Conservation (phyloP, 2,888 invertebrate genomes). For the Hirudinaria manillensis region DNA sequence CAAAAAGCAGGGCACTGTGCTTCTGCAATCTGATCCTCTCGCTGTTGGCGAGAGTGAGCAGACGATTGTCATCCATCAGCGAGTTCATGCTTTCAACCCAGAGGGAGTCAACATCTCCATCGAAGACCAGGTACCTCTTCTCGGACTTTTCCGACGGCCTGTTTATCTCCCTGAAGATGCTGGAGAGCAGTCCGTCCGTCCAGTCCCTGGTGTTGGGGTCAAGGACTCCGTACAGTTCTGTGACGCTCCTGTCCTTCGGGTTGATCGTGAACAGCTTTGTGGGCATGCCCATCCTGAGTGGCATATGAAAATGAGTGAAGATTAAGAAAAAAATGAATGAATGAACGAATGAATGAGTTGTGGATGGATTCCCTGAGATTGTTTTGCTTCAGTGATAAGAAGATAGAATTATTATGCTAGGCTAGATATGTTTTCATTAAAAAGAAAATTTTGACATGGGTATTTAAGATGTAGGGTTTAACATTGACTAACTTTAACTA, state of each 20-base stretch:
- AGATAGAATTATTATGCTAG: background rate
- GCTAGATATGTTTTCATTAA: no score
- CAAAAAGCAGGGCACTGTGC: conserved; percentile 77
- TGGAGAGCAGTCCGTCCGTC: conserved; percentile 84
- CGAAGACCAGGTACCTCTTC: conserved; percentile 77
- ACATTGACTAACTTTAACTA: no score
- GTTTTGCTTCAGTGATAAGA: background rate
- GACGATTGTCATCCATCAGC: conserved; percentile 85
- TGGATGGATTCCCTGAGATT: background rate
- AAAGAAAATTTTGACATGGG: no score
- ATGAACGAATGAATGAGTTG: background rate
- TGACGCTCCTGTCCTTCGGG: conserved; percentile 81
- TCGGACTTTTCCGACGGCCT: conserved; percentile 68
- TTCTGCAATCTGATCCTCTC: conserved; percentile 76
- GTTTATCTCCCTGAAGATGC: conserved; percentile 84
- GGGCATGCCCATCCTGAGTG: conserved; percentile 62
- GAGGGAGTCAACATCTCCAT: conserved; percentile 86
- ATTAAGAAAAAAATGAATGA: background rate
- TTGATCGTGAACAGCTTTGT: conserved; percentile 77
- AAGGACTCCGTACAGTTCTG: conserved; percentile 80
- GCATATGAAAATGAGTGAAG: background rate
- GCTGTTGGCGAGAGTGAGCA: conserved; percentile 82
- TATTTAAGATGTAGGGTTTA: no score
- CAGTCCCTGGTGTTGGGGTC: conserved; percentile 81
- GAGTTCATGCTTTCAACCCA: conserved; percentile 98